Conservation (phyloP, 2,888 invertebrate genomes). For the Girardia tigrina region DNA sequence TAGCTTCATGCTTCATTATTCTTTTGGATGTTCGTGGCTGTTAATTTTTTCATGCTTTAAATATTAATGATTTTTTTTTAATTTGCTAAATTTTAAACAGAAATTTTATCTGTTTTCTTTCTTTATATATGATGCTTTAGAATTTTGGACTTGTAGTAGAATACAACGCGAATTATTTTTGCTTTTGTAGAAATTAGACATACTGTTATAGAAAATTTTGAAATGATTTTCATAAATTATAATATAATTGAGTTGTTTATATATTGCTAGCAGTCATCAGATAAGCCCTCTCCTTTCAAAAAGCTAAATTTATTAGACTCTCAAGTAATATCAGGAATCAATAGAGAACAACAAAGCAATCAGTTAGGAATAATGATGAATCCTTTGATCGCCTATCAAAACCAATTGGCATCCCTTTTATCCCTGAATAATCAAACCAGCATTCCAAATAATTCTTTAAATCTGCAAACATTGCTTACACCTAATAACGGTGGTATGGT, state of each 20-base stretch:
- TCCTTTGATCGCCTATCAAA: background rate
- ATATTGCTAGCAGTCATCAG: background rate
- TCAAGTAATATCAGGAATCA: background rate
- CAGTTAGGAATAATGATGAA: slow-evolving; percentile 1
- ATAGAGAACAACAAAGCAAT: background rate
- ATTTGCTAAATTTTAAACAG: slow-evolving; percentile 1
- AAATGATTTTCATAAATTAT: background rate
- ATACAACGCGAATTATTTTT: background rate
- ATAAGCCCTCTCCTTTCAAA: background rate
- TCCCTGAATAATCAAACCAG: background rate
- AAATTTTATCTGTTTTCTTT: slow-evolving; percentile 9
- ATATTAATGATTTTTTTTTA: slow-evolving; percentile 18
- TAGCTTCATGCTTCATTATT: slow-evolving; percentile 21
- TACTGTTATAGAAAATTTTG: background rate
- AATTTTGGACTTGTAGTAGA: slow-evolving; percentile 18
- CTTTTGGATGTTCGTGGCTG: slow-evolving; percentile 23
- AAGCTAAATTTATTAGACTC: slow-evolving; percentile 2
- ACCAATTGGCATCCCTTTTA: background rate
- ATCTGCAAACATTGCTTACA: background rate
- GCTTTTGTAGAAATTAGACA: slow-evolving; percentile 13
- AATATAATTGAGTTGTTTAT: background rate
- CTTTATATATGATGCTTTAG: background rate
- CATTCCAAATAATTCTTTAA: background rate
- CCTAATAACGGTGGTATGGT: background rate
- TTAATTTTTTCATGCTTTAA: slow-evolving; percentile 21